phyloP scores from a whole-genome alignment of 2,888 invertebrate genomes.

The Unio pictorum region DNA sequence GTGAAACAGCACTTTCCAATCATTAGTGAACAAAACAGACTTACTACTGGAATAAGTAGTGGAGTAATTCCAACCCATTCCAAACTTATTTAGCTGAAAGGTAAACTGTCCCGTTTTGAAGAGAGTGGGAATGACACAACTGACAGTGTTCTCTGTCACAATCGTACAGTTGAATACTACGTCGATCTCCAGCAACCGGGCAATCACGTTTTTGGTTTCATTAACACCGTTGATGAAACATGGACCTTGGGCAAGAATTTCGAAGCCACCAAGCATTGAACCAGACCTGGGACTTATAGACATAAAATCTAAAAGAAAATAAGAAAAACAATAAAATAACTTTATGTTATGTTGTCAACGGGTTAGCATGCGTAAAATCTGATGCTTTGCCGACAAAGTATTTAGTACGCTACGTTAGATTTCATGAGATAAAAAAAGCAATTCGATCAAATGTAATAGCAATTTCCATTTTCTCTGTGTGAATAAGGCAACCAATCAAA shows the following conservation, averaged over 20 bases:
- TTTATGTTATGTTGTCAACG: no score
- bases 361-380: no score
- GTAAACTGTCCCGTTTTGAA: slow-evolving; percentile 46
- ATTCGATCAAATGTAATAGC: no score
- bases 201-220: slow-evolving; percentile 14
- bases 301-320: slow-evolving; percentile 32
- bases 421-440: no score
- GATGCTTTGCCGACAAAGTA: no score
- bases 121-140: slow-evolving; percentile 48
- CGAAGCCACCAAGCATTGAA: slow-evolving; percentile 51
- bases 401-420: no score
- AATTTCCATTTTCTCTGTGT: no score
- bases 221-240: slow-evolving; percentile 33
- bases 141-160: slow-evolving; percentile 17
- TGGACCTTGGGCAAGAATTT: slow-evolving; percentile 44
- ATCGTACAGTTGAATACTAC: slow-evolving; percentile 38
- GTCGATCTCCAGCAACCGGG: slow-evolving; percentile 37
- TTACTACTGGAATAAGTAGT: slow-evolving; percentile 25
- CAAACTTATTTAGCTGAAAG: slow-evolving; percentile 28
- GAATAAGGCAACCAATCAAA: no score
- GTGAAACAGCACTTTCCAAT: no score
- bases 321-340: not conserved
- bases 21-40: not conserved
- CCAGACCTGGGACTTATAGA: slow-evolving; percentile 30
- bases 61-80: slow-evolving; percentile 40